Conservation (phyloP, 2,888 invertebrate genomes). For the Arenicola marina region DNA sequence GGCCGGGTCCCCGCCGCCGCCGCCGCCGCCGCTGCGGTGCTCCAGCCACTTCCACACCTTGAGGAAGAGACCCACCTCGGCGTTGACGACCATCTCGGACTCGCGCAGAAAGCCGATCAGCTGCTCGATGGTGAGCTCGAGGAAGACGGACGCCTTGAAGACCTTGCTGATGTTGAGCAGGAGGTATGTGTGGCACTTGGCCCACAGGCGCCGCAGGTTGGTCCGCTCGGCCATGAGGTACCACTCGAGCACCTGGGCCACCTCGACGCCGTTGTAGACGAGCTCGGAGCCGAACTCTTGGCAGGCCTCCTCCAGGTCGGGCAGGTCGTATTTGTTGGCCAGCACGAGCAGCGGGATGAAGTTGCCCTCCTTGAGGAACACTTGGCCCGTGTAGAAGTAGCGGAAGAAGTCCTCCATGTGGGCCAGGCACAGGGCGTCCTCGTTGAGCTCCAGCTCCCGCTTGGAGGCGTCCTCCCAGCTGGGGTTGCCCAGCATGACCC, state of each 20-base stretch:
- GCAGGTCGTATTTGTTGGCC: conserved; percentile 17
- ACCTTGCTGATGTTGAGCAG: conserved; percentile 14
- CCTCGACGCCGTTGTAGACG: conserved; percentile 8
- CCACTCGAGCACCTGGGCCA: conserved; percentile 9
- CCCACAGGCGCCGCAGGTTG: neutral
- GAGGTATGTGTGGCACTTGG: conserved; percentile 10
- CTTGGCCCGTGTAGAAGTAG: conserved; percentile 19
- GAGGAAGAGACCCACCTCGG: conserved; percentile 10
- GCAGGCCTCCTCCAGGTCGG: conserved; percentile 14
- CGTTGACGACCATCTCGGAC: conserved; percentile 14
- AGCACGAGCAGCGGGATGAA: conserved; percentile 12
- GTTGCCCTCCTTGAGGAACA: conserved; percentile 9
- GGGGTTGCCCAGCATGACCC: conserved; percentile 11
- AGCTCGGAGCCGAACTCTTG: conserved; percentile 4
- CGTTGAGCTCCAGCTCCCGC: conserved; percentile 11
- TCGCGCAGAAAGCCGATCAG: neutral
- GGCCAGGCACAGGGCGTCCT: conserved; percentile 2
- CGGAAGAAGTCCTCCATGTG: conserved; percentile 16
- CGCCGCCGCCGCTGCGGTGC: neutral
- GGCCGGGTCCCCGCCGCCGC: neutral
- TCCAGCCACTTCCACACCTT: conserved; percentile 11
- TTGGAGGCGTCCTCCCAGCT: conserved; percentile 11
- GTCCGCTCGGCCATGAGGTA: conserved; percentile 9
- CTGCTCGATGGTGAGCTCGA: conserved; percentile 7
- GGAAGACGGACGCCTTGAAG: neutral